Conservation (phyloP, 1,140 invertebrate species). For the Campodea augens region DNA sequence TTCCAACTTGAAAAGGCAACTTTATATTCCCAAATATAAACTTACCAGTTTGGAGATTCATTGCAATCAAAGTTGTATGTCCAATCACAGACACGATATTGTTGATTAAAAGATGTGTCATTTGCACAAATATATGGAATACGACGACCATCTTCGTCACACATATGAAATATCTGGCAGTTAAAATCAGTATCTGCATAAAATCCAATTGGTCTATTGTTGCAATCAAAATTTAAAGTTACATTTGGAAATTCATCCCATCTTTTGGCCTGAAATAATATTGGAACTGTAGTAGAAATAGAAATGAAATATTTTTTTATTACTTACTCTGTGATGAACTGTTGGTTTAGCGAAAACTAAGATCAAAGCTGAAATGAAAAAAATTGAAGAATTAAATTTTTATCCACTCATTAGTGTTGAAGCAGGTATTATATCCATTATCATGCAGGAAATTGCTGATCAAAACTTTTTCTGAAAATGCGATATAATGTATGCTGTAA, state of each 20-base stretch:
- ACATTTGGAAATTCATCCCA: slow-evolving; percentile 40
- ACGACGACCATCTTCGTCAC: slow-evolving; percentile 36
- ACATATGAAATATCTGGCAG: slow-evolving; percentile 44
- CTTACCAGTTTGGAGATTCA: slow-evolving; percentile 29
- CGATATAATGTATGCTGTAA: too few relatives aligned
- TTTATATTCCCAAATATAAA: not conserved
- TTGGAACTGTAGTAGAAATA: too few relatives aligned
- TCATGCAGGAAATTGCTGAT: too few relatives aligned
- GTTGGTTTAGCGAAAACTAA: too few relatives aligned
- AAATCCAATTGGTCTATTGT: slow-evolving; percentile 33
- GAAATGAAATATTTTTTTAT: too few relatives aligned
- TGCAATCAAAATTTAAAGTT: slow-evolving; percentile 38
- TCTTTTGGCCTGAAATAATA: slow-evolving; percentile 28
- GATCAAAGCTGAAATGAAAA: too few relatives aligned
- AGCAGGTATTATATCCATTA: too few relatives aligned
- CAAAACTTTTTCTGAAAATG: too few relatives aligned
- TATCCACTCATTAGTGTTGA: too few relatives aligned
- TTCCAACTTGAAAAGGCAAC: too few relatives aligned
- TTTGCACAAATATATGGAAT: slow-evolving; percentile 39
- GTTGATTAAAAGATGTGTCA: slow-evolving; percentile 37
- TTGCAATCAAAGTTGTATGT: slow-evolving; percentile 36
- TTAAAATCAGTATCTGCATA: slow-evolving; percentile 40
- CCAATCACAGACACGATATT: slow-evolving; percentile 39
- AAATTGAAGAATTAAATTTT: too few relatives aligned
- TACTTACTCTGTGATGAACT: too few relatives aligned